Conservation (phyloP, 2,113 vertebrate genomes). For the Narcine bancroftii region DNA sequence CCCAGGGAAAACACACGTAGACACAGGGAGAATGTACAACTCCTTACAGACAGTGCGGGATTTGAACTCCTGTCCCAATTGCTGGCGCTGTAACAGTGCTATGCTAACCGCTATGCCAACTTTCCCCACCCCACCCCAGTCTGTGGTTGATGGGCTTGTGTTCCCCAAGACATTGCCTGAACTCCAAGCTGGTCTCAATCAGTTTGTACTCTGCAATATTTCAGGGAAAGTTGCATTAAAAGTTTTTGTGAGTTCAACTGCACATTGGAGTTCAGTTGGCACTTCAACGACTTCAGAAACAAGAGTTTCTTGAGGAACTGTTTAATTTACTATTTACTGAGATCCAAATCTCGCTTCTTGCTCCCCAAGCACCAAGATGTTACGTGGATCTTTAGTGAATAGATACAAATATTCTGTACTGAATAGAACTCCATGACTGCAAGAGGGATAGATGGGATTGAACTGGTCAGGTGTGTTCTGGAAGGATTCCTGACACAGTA, state of each 20-base stretch:
- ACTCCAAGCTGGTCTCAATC: background rate
- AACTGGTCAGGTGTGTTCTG: no score
- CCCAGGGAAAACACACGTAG: no score
- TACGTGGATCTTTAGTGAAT: background rate
- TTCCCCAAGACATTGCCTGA: background rate
- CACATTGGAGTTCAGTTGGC: background rate
- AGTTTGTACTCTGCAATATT: background rate
- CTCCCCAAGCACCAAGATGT: background rate
- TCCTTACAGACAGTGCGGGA: no score
- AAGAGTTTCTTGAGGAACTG: background rate
- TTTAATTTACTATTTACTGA: background rate
- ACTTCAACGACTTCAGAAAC: background rate
- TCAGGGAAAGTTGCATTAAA: background rate
- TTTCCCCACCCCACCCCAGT: no score
- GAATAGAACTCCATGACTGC: background rate
- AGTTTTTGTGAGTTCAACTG: background rate
- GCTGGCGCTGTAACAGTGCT: no score
- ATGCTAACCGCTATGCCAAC: no score
- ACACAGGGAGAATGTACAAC: no score
- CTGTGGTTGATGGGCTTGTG: no score
- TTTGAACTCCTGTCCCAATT: no score
- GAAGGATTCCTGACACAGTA: no score
- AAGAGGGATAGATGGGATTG: no score
- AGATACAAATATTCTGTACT: slow-evolving; percentile 15
- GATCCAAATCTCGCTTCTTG: background rate